phyloP scores from a whole-genome alignment of 2,888 invertebrate genomes.

The Dermolepida albohirtum region DNA sequence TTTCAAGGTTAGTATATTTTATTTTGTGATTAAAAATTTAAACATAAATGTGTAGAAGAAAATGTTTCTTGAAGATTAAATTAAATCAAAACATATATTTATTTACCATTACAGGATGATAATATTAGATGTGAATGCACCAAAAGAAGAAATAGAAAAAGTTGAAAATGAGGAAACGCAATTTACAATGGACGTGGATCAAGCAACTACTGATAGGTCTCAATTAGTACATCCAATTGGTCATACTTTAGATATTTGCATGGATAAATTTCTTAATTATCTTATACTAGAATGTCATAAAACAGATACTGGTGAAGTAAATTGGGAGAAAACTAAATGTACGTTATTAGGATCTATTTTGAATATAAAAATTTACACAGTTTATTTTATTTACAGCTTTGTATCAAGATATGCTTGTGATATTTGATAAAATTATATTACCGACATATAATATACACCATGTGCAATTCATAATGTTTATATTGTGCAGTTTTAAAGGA shows the following conservation, averaged over 20 bases:
- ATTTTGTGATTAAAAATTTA: no score
- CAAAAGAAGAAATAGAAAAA: constrained; percentile 68
- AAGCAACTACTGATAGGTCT: constrained; percentile 58
- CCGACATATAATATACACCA: constrained; percentile 87
- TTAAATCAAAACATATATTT: no score
- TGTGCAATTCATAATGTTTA: constrained; percentile 82
- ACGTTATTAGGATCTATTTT: constrained; percentile 23
- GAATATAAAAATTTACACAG: constrained; percentile 2
- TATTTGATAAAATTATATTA: constrained; percentile 85
- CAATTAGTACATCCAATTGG: constrained; percentile 70
- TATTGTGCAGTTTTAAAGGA: constrained; percentile 76
- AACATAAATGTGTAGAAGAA: constrained; percentile 25
- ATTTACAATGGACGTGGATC: constrained; percentile 71
- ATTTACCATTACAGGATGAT: constrained; percentile 70
- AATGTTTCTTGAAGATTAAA: no score
- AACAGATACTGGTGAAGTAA: constrained; percentile 63
- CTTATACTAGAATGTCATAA: constrained; percentile 72
- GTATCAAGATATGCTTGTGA: constrained; percentile 72
- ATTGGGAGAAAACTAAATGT: constrained; percentile 71
- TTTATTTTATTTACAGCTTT: constrained; percentile 58
- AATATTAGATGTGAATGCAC: constrained; percentile 79
- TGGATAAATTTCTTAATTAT: constrained; percentile 79
- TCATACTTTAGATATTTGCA: constrained; percentile 80
- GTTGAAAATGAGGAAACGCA: constrained; percentile 62
- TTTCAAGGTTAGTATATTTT: constrained; percentile 75